These are phyloP conservation scores for Erebia ligea DNA, from an alignment of 2,888 invertebrate genomes.

Conservation along the genomic window DNA sequence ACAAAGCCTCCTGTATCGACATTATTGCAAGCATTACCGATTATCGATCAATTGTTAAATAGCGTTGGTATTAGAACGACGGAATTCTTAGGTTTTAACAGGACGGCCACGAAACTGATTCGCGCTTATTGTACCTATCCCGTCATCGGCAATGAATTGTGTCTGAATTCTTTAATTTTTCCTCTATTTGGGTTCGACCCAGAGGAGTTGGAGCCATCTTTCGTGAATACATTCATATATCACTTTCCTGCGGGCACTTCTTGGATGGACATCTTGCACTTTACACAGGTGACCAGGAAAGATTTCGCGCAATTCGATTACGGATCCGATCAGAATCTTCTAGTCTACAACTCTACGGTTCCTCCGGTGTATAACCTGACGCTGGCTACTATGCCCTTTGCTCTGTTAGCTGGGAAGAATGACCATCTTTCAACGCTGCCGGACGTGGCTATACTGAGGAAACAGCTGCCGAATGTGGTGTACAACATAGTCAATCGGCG, in stretches of 20 bases:
- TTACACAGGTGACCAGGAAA: not conserved
- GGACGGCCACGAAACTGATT: not conserved
- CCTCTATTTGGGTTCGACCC: not conserved
- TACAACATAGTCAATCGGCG: not conserved
- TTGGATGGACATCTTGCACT: not conserved
- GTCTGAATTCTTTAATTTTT: not conserved
- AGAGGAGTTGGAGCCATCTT: not conserved
- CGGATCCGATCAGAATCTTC: not conserved
- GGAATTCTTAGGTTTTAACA: not conserved
- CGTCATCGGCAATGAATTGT: not conserved
- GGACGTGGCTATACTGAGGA: not conserved
- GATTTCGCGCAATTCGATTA: not conserved
- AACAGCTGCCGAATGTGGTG: not conserved
- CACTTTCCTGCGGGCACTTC: not conserved
- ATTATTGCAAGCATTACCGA: not conserved
- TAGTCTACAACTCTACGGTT: not conserved
- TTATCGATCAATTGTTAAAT: slow-evolving; percentile 23
- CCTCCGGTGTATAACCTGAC: not conserved
- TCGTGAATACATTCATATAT: no score
- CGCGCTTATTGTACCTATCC: not conserved
- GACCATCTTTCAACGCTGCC: not conserved
- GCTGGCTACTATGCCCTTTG: not conserved
- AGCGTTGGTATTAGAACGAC: slow-evolving; percentile 1
- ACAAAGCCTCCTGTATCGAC: slow-evolving; percentile 32
- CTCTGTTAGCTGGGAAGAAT: not conserved